Evolutionary conservation across 2,113 vertebrate species (phyloP).

Genomic region (Pteronura brasiliensis): DNA sequence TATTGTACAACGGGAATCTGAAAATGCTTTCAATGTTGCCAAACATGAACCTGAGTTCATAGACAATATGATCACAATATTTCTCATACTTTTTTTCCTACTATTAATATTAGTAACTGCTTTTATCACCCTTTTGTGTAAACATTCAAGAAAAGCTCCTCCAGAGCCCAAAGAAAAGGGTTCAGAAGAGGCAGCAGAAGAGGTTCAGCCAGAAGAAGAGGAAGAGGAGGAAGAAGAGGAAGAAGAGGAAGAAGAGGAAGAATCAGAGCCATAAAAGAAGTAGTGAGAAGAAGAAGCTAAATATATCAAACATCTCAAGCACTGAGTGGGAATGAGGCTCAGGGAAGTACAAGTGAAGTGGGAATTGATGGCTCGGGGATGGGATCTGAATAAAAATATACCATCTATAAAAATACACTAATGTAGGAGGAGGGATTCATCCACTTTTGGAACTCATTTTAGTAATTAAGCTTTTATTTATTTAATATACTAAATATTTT

Average conservation of each 20-base stretch:
- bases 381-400: not conserved
- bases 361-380: not conserved
- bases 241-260: accelerated
- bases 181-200: no score
- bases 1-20: accelerated
- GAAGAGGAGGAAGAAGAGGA: accelerated
- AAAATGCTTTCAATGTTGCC: accelerated
- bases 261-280: not conserved
- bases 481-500: not conserved
- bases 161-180: not conserved
- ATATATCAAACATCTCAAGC: not conserved
- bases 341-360: not conserved
- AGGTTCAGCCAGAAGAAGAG: not conserved
- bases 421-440: not conserved
- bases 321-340: not conserved
- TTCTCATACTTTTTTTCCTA: not conserved
- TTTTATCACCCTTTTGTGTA: accelerated
- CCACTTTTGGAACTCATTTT: not conserved
- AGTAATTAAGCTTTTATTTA: conserved; percentile 8
- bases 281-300: not conserved
- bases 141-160: not conserved
- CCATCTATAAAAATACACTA: not conserved
- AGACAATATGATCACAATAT: accelerated
- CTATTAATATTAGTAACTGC: not conserved
- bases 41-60: accelerated